Percentiles rank a stretch among this genome's conserved stretches.
phyloP scores from a whole-genome alignment of 1,140 invertebrate species.

The Bombus affinis region DNA sequence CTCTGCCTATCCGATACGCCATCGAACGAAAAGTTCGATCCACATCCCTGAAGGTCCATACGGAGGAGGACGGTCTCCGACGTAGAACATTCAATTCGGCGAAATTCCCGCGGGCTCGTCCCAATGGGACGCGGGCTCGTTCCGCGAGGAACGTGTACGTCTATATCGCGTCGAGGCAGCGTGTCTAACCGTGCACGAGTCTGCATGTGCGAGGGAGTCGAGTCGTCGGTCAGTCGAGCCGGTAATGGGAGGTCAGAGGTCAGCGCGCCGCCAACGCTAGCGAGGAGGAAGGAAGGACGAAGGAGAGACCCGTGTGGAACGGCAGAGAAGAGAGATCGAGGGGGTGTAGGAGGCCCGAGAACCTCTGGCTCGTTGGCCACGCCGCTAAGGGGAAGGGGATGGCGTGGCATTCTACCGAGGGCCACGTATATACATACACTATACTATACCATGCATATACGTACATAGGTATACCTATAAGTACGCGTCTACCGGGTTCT shows the following conservation, averaged over 20 bases:
- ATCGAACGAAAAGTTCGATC: background rate
- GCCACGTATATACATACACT: background rate
- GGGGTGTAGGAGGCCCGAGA: slow-evolving; percentile 49
- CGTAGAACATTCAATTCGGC: slow-evolving; percentile 42
- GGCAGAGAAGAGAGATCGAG: slow-evolving; percentile 38
- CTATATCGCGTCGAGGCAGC: slow-evolving; percentile 77
- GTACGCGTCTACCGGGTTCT: slow-evolving; percentile 14
- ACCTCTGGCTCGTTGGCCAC: slow-evolving; percentile 41
- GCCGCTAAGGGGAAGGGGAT: slow-evolving; percentile 4
- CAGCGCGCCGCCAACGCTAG: slow-evolving; percentile 80
- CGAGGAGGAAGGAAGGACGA: slow-evolving; percentile 52
- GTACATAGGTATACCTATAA: background rate
- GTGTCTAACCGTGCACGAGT: slow-evolving; percentile 64
- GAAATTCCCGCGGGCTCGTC: slow-evolving; percentile 48
- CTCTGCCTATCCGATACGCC: no score
- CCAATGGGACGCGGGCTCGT: slow-evolving; percentile 3
- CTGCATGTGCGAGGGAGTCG: slow-evolving; percentile 67
- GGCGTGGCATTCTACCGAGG: slow-evolving; percentile 54
- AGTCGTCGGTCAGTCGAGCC: slow-evolving; percentile 69
- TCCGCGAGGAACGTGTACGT: slow-evolving; percentile 56
- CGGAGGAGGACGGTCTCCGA: background rate
- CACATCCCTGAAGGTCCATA: no score
- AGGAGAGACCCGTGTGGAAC: slow-evolving; percentile 41
- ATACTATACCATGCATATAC: background rate
- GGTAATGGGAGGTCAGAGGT: slow-evolving; percentile 82